Conservation (phyloP, 1,140 invertebrate genomes). For the Eupeodes corollae region DNA sequence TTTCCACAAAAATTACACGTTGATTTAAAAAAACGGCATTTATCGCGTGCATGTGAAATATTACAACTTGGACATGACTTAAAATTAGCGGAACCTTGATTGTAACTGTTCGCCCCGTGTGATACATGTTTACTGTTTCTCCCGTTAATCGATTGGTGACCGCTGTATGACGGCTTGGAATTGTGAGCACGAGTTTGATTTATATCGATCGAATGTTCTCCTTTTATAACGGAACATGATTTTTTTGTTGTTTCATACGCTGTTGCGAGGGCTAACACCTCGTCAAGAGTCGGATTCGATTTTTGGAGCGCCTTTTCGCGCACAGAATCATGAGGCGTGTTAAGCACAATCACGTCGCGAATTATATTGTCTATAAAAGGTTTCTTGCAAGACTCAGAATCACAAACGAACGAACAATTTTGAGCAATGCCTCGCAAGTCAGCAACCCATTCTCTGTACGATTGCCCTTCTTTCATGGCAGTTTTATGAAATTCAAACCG, state of each 20-base stretch:
- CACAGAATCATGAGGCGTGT: slow-evolving; percentile 6
- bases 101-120: no score
- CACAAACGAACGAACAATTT: not conserved
- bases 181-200: not conserved
- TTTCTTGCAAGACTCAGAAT: no score
- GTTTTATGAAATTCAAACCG: not conserved
- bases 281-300: not conserved
- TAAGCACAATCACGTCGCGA: not conserved
- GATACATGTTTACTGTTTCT: not conserved
- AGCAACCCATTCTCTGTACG: not conserved
- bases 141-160: not conserved
- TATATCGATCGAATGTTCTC: not conserved
- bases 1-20: slow-evolving; percentile 1
- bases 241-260: slow-evolving; percentile 3
- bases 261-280: not conserved
- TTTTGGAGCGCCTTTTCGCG: slow-evolving; percentile 3
- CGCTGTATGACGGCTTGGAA: not conserved
- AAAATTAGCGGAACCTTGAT: not conserved
- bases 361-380: not conserved
- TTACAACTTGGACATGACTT: slow-evolving; percentile 4
- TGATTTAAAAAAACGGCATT: slow-evolving; percentile 3
- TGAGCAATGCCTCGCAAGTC: slow-evolving; percentile 2
- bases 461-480: not conserved
- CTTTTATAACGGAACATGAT: not conserved
- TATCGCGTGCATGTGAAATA: slow-evolving; percentile 1